Base-by-base conservation (phyloP, 2,797 vertebrate genomes). In the Gallirallus australis region DNA sequence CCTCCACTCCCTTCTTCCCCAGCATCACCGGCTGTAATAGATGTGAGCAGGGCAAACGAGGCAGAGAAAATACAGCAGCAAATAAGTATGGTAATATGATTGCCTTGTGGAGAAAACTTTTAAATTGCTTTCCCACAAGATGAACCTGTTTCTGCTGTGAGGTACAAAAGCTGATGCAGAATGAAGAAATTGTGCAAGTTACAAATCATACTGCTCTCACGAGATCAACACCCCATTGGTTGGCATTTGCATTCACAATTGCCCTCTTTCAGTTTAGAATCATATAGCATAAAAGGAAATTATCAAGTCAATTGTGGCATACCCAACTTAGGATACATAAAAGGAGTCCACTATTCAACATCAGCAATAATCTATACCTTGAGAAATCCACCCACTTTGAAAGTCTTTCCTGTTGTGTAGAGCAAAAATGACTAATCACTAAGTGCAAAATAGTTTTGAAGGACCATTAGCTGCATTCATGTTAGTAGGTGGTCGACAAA, bases 41-140 rank as follows among this genome's bases (percentile, higher is more conserved):
- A 90, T 93, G 47, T 42, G 59, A 93, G 40, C 68, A 95, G 77
- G 64, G 52, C 57, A 96, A 97, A 94, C 9, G 12, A 97, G 60
- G 94, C 66, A 96, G 82, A 73, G 76, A 91, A 93, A 91, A 95
- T 81, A 80, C n/a, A 94, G 65, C 68, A 89, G 60, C 66, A 95
- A 82, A 94, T 88, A 88, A 70, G 68, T 88, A 91, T 84, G 91
- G 86, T 88, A 96, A 95, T 96, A 95, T 81, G 85, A 93, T 84
- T 86, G 86, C 86, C 48, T 95, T 70, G 82, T 57, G 66, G 53
- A 91, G 47, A 84, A 83, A 93, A 94, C 61, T 93, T 96, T 92
- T 70, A 91, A 96, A 96, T 94, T 93, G 52, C 88, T 93, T 97
- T 86, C 75, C 57, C 42, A 76, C 28, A 39, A 89, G 79, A 86